Conservation (phyloP, 2,797 vertebrate species). For the Triplophysa bombifrons region DNA sequence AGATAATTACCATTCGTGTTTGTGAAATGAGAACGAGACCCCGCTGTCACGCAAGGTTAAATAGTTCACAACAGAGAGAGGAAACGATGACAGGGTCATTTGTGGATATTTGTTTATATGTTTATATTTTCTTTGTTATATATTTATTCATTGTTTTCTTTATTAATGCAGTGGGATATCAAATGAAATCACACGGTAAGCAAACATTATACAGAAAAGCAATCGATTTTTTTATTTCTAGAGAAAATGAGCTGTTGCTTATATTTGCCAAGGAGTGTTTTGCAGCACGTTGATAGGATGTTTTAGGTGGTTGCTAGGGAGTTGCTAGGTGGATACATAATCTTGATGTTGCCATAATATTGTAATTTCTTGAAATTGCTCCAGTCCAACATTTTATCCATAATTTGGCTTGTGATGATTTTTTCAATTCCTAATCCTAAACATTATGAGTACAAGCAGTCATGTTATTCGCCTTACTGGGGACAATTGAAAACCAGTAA, state of each 20-base stretch:
- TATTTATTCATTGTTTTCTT: conserved; percentile 19
- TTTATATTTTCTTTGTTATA: conserved; percentile 17
- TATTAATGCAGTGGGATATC: background rate
- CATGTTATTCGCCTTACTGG: background rate
- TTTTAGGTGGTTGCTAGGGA: background rate
- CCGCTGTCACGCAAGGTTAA: conserved; percentile 57
- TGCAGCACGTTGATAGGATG: background rate
- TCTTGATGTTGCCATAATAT: too few species aligned
- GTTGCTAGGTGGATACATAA: background rate
- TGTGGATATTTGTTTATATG: conserved; percentile 17
- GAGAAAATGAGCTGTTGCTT: background rate
- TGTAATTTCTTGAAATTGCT: too few species aligned
- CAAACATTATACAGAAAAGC: background rate
- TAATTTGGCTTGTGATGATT: too few species aligned
- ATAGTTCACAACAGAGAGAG: conserved; percentile 50
- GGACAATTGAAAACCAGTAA: background rate
- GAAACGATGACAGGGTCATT: conserved; percentile 52
- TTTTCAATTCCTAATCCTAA: background rate
- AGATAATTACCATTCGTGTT: conserved; percentile 61
- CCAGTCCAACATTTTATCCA: too few species aligned
- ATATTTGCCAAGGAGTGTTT: background rate
- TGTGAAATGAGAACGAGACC: conserved; percentile 51
- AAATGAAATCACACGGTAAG: background rate
- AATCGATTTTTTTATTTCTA: background rate
- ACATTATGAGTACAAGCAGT: background rate